Evolutionary conservation across 1,140 invertebrate genomes (phyloP).

Genomic region (Drosophila pseudoobscura): DNA sequence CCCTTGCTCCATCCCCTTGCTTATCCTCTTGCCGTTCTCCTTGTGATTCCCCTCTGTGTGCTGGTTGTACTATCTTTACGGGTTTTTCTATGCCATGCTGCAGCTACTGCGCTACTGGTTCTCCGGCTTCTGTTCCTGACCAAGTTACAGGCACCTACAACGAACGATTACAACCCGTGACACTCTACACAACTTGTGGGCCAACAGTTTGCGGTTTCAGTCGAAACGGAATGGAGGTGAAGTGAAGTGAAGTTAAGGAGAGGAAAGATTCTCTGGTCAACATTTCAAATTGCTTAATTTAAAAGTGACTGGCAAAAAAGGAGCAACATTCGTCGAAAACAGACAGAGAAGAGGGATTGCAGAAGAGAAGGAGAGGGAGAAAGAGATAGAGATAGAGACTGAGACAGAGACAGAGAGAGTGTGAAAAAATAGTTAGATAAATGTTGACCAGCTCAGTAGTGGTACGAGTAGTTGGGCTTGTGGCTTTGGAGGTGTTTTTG

Average conservation of each 20-base stretch:
- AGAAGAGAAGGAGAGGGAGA: not conserved
- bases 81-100: constrained; percentile 17
- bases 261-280: constrained; percentile 53
- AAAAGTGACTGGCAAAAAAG: constrained; percentile 70
- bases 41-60: constrained; percentile 37
- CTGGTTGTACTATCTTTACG: constrained; percentile 56
- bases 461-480: constrained; percentile 25
- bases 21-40: constrained; percentile 9
- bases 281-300: constrained; percentile 81
- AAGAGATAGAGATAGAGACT: not conserved
- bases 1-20: not conserved
- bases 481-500: constrained; percentile 40
- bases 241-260: constrained; percentile 4
- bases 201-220: constrained; percentile 53
- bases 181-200: constrained; percentile 73
- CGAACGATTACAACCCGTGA: constrained; percentile 73
- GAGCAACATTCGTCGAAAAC: constrained; percentile 15
- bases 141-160: constrained; percentile 67
- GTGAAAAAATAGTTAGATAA: constrained; percentile 70
- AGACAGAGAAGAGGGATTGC: too few species aligned
- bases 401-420: constrained; percentile 8
- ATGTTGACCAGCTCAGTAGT: constrained; percentile 66
- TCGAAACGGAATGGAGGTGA: not conserved
- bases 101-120: constrained; percentile 6
- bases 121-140: constrained; percentile 17